These are phyloP conservation scores for Scopus umbretta DNA, from an alignment of 2,113 vertebrate genomes.

Conservation along the genomic window DNA sequence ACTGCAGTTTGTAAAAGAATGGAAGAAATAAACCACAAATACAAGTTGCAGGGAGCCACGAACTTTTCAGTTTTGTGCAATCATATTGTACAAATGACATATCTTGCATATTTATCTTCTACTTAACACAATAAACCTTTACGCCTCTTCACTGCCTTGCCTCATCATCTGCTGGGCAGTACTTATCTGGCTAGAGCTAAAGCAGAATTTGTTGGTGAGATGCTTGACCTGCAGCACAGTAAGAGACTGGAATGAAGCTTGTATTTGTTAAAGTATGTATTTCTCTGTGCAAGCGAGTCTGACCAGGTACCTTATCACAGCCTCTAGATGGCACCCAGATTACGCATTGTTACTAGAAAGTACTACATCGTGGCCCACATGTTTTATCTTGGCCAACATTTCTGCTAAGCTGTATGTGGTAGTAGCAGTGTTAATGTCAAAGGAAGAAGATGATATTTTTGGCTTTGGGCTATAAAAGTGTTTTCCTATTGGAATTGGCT, in stretches of 20 bases:
- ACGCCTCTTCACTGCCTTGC: background rate
- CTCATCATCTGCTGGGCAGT: background rate
- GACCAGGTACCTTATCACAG: background rate
- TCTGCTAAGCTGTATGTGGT: background rate
- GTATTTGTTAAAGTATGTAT: background rate
- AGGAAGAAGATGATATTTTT: background rate
- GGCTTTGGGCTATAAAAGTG: background rate
- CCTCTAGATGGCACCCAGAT: conserved; percentile 32
- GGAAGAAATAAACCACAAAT: background rate
- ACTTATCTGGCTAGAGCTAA: background rate
- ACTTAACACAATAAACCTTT: background rate
- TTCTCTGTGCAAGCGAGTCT: background rate
- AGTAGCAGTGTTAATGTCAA: background rate
- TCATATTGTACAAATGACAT: background rate
- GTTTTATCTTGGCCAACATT: background rate
- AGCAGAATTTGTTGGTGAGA: background rate
- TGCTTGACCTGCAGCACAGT: background rate
- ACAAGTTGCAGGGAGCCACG: background rate
- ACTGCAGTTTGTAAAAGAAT: background rate
- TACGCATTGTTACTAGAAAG: too few relatives aligned
- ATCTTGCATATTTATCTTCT: background rate
- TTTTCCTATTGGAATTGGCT: background rate
- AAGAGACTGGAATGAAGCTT: background rate
- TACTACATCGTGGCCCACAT: background rate
- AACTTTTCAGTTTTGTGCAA: background rate